Percentiles rank a stretch among this genome's conserved stretches.
Conservation (phyloP, 64 coral and sea anemone species). For the Astreopora myriophthalma region DNA sequence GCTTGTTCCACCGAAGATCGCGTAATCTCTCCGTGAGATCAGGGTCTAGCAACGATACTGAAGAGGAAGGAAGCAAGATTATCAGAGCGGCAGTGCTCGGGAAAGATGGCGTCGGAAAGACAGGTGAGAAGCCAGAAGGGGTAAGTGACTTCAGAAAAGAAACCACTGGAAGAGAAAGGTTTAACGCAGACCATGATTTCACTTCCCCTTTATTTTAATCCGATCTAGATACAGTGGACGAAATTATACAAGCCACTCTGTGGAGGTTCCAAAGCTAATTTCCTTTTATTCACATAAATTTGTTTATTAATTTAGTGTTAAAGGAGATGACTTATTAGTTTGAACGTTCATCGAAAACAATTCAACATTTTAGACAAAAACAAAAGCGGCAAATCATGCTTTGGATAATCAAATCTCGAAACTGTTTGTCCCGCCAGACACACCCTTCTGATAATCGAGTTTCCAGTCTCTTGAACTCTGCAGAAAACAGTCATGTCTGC, state of each 20-base stretch:
- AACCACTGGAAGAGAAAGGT: not conserved
- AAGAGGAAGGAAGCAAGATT: slow-evolving; percentile 9
- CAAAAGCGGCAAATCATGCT: too few relatives aligned
- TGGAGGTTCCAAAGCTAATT: not conserved
- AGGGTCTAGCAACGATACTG: not conserved
- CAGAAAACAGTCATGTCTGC: too few relatives aligned
- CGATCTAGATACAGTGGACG: too few relatives aligned
- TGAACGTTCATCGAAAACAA: too few relatives aligned
- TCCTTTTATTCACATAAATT: not conserved
- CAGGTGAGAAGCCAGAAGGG: not conserved
- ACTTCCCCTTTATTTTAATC: not conserved
- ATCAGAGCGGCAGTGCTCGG: slow-evolving; percentile 57
- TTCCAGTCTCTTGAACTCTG: not conserved
- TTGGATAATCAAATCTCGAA: not conserved
- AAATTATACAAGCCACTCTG: too few relatives aligned
- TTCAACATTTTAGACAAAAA: too few relatives aligned
- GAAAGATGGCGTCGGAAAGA: slow-evolving; percentile 72
- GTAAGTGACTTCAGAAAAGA: too few relatives aligned
- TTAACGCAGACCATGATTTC: not conserved
- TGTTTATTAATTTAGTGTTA: too few relatives aligned
- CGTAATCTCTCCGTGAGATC: not conserved
- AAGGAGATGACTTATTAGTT: too few relatives aligned
- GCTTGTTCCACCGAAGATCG: not conserved
- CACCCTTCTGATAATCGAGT: not conserved
- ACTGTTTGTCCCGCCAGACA: not conserved